Conservation (phyloP, 1,140 invertebrate genomes). For the Drosophila pallidifrons region DNA sequence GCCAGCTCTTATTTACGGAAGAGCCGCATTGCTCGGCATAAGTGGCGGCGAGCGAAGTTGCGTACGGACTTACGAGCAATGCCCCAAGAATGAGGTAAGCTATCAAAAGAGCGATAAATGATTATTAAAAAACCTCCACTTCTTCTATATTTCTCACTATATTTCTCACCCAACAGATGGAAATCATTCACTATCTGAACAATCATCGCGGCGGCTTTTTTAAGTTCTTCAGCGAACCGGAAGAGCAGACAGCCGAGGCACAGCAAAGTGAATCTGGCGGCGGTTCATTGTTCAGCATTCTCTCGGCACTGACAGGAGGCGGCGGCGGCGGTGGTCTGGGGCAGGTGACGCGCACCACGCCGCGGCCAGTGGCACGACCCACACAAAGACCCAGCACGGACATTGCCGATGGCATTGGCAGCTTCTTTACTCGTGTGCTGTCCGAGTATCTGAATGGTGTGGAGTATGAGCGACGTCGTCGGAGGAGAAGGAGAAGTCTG, state of each 20-base stretch:
- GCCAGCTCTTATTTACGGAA: constrained; percentile 89
- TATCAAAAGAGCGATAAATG: constrained; percentile 28
- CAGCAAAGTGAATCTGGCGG: constrained; percentile 53
- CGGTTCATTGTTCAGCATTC: constrained; percentile 72
- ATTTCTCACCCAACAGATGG: constrained; percentile 84
- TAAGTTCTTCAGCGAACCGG: constrained; percentile 89
- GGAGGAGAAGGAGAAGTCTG: constrained; percentile 49
- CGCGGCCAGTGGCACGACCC: constrained; percentile 50
- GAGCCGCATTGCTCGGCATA: constrained; percentile 90
- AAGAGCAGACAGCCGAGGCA: constrained; percentile 56
- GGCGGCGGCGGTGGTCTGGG: constrained; percentile 21
- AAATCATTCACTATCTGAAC: constrained; percentile 91
- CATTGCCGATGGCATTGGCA: constrained; percentile 77
- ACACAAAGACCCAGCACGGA: constrained; percentile 68
- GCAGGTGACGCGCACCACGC: constrained; percentile 52
- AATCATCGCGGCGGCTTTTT: constrained; percentile 95
- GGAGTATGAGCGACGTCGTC: constrained; percentile 64
- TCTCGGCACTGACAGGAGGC: constrained; percentile 74
- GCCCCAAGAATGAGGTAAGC: constrained; percentile 88
- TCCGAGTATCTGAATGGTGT: constrained; percentile 79
- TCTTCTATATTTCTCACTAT: background rate
- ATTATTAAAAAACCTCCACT: constrained; percentile 33
- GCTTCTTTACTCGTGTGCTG: constrained; percentile 76
- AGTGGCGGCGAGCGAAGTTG: constrained; percentile 88
- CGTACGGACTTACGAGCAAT: constrained; percentile 89